A percentile compares a stretch with the other conserved stretches of the same genome.
Conservation (phyloP, 2,113 vertebrate genomes). For the Hippocampus comes region DNA sequence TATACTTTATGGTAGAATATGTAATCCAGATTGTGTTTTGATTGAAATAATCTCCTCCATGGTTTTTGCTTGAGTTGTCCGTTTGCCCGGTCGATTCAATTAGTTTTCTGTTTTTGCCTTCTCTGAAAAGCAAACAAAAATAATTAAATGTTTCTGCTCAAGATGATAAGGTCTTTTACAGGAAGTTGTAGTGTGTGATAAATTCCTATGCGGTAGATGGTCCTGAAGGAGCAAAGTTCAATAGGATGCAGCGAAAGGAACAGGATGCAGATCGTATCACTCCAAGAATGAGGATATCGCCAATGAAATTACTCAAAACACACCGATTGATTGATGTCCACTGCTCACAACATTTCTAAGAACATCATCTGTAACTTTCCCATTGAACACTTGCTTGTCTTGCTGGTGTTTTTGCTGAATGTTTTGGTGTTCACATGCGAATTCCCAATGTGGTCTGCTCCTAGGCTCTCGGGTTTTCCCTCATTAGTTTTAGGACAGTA, state of each 20-base stretch:
- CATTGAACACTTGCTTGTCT: conserved; percentile 1
- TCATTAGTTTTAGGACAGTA: conserved; percentile 51
- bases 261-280: conserved; percentile 57
- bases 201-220: conserved; percentile 72
- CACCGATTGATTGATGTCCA: neutral
- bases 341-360: neutral
- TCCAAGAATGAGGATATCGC: conserved; percentile 55
- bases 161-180: conserved; percentile 78
- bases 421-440: conserved; percentile 17
- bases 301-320: conserved; percentile 44
- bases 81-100: neutral
- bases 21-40: neutral
- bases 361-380: conserved; percentile 6
- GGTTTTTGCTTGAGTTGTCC: neutral
- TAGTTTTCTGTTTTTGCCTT: conserved; percentile 11
- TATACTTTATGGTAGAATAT: neutral
- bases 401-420: conserved; percentile 12
- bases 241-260: conserved; percentile 59
- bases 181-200: conserved; percentile 81
- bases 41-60: neutral
- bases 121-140: conserved; percentile 20
- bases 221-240: conserved; percentile 56
- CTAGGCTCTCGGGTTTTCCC: conserved; percentile 24
- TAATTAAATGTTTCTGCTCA: conserved; percentile 64
- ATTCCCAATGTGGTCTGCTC: conserved; percentile 13